phyloP scores from a whole-genome alignment of 2,797 vertebrate genomes.

The Anniella stebbinsi region DNA sequence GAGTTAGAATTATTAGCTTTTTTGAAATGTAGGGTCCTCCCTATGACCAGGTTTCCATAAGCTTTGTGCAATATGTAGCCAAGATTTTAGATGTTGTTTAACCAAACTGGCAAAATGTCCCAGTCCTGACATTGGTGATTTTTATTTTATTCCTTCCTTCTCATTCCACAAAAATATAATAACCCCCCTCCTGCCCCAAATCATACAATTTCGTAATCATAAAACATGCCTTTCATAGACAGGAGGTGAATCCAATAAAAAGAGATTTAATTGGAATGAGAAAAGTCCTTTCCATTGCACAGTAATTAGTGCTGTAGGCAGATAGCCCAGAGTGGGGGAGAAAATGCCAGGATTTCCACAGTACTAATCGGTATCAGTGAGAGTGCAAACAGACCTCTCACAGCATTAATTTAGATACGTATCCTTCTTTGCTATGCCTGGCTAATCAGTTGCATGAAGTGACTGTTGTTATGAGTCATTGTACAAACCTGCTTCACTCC shows the following conservation, averaged over 20 bases:
- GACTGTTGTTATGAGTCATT: background rate
- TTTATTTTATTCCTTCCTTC: background rate
- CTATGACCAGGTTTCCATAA: background rate
- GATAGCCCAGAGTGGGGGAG: background rate
- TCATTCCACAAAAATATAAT: no score
- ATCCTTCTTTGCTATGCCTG: background rate
- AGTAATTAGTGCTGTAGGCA: background rate
- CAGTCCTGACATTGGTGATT: background rate
- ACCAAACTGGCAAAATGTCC: background rate
- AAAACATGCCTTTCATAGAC: background rate
- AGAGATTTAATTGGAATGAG: conserved; percentile 6
- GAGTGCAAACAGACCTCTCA: conserved; percentile 7
- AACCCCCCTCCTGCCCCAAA: background rate
- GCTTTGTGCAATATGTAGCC: background rate
- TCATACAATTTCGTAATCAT: background rate
- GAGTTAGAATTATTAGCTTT: background rate
- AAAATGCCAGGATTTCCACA: conserved; percentile 3
- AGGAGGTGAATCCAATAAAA: background rate
- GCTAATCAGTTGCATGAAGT: conserved; percentile 7
- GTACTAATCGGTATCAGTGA: background rate
- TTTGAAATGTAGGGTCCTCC: no score
- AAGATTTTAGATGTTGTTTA: background rate
- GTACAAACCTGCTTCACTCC: background rate
- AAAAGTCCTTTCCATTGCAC: background rate
- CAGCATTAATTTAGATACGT: conserved; percentile 17